Conservation (phyloP, 2,888 invertebrate species). For the Mallateleia sp. region DNA sequence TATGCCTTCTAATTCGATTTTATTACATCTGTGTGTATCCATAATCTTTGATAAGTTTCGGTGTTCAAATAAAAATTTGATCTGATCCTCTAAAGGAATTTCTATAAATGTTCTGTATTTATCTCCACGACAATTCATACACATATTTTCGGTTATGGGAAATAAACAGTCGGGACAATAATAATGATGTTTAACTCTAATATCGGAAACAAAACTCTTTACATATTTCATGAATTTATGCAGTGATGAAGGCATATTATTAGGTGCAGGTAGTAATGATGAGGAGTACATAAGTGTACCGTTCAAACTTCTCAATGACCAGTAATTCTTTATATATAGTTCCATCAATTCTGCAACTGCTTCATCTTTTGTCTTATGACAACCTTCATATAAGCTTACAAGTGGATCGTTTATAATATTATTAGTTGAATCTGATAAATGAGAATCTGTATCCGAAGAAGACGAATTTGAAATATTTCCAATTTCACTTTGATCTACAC, state of each 20-base stretch:
- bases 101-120: slow-evolving; percentile 4
- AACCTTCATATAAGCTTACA: too few species aligned
- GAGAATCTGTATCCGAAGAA: too few species aligned
- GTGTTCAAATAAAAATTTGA: slow-evolving; percentile 27
- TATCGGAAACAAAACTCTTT: not conserved
- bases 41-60: not conserved
- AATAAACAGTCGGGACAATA: not conserved
- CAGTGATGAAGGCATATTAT: not conserved
- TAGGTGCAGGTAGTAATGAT: not conserved
- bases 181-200: not conserved
- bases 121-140: not conserved
- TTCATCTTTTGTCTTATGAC: not conserved
- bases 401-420: too few species aligned
- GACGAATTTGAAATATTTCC: too few species aligned
- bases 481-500: too few species aligned
- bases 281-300: not conserved
- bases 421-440: too few species aligned
- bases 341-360: not conserved
- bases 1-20: not conserved
- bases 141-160: not conserved
- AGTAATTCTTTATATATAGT: not conserved
- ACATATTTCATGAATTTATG: not conserved
- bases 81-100: slow-evolving; percentile 4
- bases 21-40: not conserved
- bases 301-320: not conserved